Conservation (phyloP, 1,140 invertebrate genomes). For the Medauroidea extradentata region DNA sequence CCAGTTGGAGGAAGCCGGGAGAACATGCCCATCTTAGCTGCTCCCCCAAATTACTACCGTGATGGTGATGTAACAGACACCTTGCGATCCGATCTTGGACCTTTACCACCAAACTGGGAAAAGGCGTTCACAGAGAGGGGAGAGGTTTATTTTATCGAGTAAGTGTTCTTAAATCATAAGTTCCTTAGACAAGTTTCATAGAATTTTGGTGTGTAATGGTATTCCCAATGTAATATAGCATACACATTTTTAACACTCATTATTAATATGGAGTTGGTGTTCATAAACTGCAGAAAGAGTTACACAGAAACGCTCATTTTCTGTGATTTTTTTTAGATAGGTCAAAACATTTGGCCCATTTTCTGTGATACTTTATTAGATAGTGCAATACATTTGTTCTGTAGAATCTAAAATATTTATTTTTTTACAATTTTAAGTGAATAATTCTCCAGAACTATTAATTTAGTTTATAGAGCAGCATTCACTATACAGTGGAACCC, state of each 20-base stretch:
- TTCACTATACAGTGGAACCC: too few relatives aligned
- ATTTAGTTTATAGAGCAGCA: too few relatives aligned
- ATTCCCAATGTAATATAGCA: not conserved
- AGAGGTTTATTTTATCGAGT: conserved; percentile 98
- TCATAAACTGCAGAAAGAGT: too few relatives aligned
- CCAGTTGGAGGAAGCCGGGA: too few relatives aligned
- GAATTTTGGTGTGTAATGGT: not conserved
- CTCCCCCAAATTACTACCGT: conserved; percentile 28
- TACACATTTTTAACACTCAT: not conserved
- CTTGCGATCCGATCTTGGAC: conserved; percentile 66
- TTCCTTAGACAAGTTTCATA: not conserved
- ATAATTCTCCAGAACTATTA: too few relatives aligned
- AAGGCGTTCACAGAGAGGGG: conserved; percentile 94
- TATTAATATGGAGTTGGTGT: not conserved
- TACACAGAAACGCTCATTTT: too few relatives aligned
- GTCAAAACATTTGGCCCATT: too few relatives aligned
- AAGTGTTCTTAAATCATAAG: conserved; percentile 46
- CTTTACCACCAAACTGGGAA: conserved; percentile 93
- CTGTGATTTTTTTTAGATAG: too few relatives aligned
- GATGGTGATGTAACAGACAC: conserved; percentile 22
- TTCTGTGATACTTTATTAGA: too few relatives aligned
- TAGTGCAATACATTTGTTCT: too few relatives aligned
- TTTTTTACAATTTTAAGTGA: too few relatives aligned
- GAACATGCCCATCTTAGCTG: not conserved
- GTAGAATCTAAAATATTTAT: too few relatives aligned